Evolutionary conservation across 2,888 invertebrate species (phyloP).

Genomic region (Cyrtodaria siliqua): DNA sequence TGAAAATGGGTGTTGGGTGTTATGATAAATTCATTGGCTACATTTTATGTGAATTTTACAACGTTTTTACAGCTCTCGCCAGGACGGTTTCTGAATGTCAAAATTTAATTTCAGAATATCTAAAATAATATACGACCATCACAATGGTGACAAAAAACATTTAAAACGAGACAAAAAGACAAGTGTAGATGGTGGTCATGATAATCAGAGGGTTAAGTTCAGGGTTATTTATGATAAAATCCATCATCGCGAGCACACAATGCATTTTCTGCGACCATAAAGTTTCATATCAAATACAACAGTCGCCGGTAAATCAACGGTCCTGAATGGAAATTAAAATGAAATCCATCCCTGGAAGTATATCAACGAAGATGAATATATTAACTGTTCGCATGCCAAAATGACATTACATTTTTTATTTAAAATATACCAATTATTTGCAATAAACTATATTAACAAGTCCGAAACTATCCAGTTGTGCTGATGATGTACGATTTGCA

Average conservation of each 20-base stretch:
- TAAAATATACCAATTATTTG: no score
- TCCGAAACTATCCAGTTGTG: no score
- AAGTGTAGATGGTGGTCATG: constrained; percentile 37
- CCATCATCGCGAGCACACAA: not conserved
- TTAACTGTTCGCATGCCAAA: no score
- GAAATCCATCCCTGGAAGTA: not conserved
- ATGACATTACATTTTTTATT: no score
- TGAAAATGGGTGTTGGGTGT: not conserved
- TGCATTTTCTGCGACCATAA: constrained; percentile 3
- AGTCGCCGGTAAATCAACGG: not conserved
- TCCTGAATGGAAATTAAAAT: not conserved
- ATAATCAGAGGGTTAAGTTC: constrained; percentile 26
- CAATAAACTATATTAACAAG: no score
- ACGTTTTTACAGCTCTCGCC: constrained; percentile 45
- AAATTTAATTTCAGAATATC: constrained; percentile 53
- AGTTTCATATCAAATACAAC: not conserved
- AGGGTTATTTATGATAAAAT: not conserved
- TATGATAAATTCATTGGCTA: constrained; percentile 53
- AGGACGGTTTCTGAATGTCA: not conserved
- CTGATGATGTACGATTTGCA: no score
- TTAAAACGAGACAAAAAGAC: constrained; percentile 46
- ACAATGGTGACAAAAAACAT: constrained; percentile 52
- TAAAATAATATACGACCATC: constrained; percentile 31
- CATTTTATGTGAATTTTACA: constrained; percentile 54
- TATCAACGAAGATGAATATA: no score